Evolutionary conservation across 2,113 vertebrate species (phyloP).

Genomic region (Ciconia boyciana): DNA sequence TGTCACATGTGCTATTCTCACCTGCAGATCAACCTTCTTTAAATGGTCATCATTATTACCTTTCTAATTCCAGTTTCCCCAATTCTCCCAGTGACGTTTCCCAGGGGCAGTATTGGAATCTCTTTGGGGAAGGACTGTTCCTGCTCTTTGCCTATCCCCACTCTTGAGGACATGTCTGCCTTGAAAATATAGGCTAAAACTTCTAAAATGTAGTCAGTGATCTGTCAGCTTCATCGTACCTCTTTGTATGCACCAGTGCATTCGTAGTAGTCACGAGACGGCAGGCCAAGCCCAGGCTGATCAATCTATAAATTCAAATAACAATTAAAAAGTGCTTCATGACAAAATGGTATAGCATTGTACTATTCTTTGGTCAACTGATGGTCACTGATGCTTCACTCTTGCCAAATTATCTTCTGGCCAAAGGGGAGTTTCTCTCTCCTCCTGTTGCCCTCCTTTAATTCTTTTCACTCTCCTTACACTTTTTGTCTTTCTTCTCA

Average conservation of each 20-base stretch:
- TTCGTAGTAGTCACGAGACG: conserved; percentile 89
- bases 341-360: background rate
- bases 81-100: background rate
- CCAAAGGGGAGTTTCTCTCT: background rate
- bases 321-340: background rate
- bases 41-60: background rate
- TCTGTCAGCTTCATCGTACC: conserved; percentile 67
- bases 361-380: background rate
- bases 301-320: conserved; percentile 80
- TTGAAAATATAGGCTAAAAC: background rate
- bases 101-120: background rate
- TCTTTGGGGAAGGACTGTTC: background rate
- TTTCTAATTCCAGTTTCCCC: background rate
- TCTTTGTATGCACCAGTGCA: conserved; percentile 86
- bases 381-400: background rate
- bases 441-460: background rate
- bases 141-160: background rate
- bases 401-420: background rate
- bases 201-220: too few relatives aligned
- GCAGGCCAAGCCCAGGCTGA: conserved; percentile 87
- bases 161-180: background rate
- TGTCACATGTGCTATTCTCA: background rate
- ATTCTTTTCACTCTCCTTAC: background rate
- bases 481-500: background rate
- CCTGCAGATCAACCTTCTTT: background rate